Evolutionary conservation across 2,797 vertebrate genomes (phyloP).

Genomic region (Sylvilagus floridanus): DNA sequence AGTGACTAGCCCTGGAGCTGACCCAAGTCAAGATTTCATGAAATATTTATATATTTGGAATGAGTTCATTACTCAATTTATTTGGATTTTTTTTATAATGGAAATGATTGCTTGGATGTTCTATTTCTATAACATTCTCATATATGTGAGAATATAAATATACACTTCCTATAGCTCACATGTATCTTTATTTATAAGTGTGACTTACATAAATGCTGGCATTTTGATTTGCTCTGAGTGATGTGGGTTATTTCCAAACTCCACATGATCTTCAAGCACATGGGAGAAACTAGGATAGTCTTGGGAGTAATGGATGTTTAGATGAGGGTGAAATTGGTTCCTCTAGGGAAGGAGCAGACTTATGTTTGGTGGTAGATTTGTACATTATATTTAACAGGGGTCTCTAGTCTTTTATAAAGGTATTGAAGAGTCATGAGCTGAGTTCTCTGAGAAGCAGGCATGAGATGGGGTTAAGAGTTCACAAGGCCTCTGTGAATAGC

Average conservation of each 20-base stretch:
- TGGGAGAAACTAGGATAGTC: background rate
- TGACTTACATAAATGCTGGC: background rate
- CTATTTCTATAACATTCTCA: background rate
- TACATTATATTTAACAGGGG: background rate
- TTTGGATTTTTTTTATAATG: background rate
- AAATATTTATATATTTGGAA: conserved; percentile 15
- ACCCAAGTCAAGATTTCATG: background rate
- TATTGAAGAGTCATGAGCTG: background rate
- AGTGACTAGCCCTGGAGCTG: background rate
- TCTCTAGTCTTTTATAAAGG: background rate
- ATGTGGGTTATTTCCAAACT: background rate
- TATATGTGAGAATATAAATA: background rate
- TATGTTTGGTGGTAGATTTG: background rate
- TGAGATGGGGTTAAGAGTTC: background rate
- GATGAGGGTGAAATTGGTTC: background rate
- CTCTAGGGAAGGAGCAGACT: background rate
- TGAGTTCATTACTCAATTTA: background rate
- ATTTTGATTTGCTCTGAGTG: background rate
- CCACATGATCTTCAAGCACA: background rate
- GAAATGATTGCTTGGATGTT: conserved; percentile 5
- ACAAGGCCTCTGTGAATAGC: background rate
- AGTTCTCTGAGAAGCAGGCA: background rate
- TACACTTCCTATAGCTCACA: background rate
- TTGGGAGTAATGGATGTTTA: background rate
- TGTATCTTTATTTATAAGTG: background rate